Evolutionary conservation across 2,113 vertebrate species (phyloP).

Genomic region (Notarius quadriscutis): DNA sequence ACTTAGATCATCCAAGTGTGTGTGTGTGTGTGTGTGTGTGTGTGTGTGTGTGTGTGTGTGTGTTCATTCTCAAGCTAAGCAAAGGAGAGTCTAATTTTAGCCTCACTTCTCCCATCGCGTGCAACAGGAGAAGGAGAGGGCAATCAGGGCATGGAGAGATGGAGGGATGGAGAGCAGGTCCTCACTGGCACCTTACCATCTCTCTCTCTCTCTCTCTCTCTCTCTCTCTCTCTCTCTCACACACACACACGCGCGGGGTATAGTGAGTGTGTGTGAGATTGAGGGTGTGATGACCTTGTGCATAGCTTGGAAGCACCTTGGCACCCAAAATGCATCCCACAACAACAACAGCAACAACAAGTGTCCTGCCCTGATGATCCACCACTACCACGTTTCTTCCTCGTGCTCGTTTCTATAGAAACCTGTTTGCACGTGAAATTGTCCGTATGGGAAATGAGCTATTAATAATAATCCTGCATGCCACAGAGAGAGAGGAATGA

Average conservation of each 20-base stretch:
- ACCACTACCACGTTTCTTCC: not conserved
- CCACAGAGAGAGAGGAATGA: not conserved
- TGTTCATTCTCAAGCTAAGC: not conserved
- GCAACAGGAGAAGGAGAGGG: constrained; percentile 42
- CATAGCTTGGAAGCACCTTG: constrained; percentile 38
- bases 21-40: no score
- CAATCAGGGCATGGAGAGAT: not conserved
- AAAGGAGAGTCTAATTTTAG: constrained; percentile 34
- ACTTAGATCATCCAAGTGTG: not conserved
- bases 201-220: not conserved
- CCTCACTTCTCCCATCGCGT: constrained; percentile 7
- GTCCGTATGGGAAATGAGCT: not conserved
- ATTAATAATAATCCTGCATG: not conserved
- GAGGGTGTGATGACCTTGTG: constrained; percentile 52
- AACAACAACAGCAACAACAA: constrained; percentile 37
- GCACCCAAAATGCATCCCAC: constrained; percentile 2
- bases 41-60: no score
- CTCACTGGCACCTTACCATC: not conserved
- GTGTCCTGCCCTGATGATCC: constrained; percentile 29
- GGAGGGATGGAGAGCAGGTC: no score
- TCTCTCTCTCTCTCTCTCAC: not conserved
- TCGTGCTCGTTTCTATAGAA: constrained; percentile 20
- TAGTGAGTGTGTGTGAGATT: constrained; percentile 5
- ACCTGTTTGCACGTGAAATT: constrained; percentile 43
- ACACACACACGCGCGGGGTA: not conserved